phyloP scores from a whole-genome alignment of 2,113 vertebrate genomes.

The Eulemur macaco region DNA sequence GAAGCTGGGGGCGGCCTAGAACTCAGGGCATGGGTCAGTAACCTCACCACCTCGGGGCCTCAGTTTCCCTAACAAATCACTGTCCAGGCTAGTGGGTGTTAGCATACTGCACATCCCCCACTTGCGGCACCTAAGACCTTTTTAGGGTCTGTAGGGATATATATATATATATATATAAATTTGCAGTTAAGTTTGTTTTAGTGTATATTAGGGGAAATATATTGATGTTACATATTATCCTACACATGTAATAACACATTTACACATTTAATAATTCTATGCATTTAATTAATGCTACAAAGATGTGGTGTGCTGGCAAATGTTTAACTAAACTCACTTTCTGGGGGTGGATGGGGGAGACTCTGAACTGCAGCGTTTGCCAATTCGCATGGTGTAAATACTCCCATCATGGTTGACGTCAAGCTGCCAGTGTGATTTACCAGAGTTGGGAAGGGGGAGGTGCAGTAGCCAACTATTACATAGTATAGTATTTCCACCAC shows the following conservation, averaged over 20 bases:
- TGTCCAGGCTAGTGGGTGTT: background rate
- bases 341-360: background rate
- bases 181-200: background rate
- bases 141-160: background rate
- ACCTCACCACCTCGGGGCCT: background rate
- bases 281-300: background rate
- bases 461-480: fast-evolving
- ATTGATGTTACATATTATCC: background rate
- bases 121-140: background rate
- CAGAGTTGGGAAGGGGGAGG: fast-evolving
- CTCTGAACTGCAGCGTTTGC: background rate
- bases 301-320: background rate
- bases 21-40: fast-evolving
- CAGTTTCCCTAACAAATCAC: background rate
- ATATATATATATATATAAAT: background rate
- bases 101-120: fast-evolving
- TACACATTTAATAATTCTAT: background rate
- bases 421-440: background rate
- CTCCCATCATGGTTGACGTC: fast-evolving
- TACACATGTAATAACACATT: background rate
- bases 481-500: fast-evolving
- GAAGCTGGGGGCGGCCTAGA: background rate
- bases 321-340: background rate
- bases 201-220: background rate
- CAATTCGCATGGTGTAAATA: background rate